Evolutionary conservation across 2,888 invertebrate species (phyloP).

Genomic region (Dioctria linearis): DNA sequence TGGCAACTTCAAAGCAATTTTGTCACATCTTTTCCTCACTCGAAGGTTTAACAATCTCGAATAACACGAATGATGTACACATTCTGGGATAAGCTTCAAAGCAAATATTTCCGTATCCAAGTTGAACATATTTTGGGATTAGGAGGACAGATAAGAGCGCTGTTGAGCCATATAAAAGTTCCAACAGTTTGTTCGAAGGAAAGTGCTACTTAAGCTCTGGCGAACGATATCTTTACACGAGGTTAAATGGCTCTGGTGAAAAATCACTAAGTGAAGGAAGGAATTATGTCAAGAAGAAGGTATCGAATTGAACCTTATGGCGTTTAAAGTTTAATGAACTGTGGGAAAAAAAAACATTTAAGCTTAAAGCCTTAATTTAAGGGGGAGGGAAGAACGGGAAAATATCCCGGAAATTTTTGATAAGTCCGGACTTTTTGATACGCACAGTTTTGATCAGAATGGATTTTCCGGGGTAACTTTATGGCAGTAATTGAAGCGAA

Average conservation of each 20-base stretch:
- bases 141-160: conserved; percentile 50
- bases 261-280: conserved; percentile 26
- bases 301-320: conserved; percentile 11
- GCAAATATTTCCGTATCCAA: conserved; percentile 55
- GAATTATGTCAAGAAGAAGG: conserved; percentile 13
- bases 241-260: conserved; percentile 40
- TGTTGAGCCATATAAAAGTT: conserved; percentile 47
- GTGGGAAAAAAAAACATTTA: neutral
- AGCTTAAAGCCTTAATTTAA: no score
- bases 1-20: conserved; percentile 48
- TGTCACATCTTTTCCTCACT: conserved; percentile 41
- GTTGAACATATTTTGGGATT: conserved; percentile 54
- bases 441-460: no score
- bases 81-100: conserved; percentile 55
- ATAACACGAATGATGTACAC: conserved; percentile 54
- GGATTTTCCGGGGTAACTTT: no score
- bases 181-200: conserved; percentile 29
- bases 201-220: conserved; percentile 50
- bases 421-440: no score
- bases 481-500: no score
- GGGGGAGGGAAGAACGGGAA: no score
- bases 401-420: no score
- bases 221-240: conserved; percentile 43
- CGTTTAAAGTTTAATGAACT: conserved; percentile 42
- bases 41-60: conserved; percentile 46